phyloP scores from a whole-genome alignment of 1,140 invertebrate species.

The Drosophila biarmipes region DNA sequence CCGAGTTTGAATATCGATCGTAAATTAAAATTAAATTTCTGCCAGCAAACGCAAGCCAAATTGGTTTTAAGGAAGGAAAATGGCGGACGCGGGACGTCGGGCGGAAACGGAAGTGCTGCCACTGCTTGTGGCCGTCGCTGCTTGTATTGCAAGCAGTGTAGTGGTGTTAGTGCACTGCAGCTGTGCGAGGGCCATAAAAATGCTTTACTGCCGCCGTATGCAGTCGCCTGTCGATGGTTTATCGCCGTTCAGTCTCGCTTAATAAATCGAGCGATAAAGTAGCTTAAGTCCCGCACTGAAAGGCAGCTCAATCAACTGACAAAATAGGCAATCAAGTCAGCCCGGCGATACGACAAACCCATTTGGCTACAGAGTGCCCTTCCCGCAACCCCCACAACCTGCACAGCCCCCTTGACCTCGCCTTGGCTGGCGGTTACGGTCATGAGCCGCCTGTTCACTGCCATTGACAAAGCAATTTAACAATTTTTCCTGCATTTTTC shows the following conservation, averaged over 20 bases:
- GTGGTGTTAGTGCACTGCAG: neutral
- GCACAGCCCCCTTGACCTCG: slow-evolving; percentile 54
- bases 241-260: slow-evolving; percentile 43
- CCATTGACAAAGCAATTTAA: slow-evolving; percentile 61
- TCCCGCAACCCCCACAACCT: slow-evolving; percentile 4
- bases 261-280: slow-evolving; percentile 62
- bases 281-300: slow-evolving; percentile 27
- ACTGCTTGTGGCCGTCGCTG: slow-evolving; percentile 46
- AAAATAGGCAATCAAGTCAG: slow-evolving; percentile 52
- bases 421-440: slow-evolving; percentile 40
- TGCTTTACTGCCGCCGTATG: slow-evolving; percentile 47
- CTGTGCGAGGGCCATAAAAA: slow-evolving; percentile 44
- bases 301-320: slow-evolving; percentile 51
- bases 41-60: slow-evolving; percentile 6
- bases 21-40: slow-evolving; percentile 24
- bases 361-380: slow-evolving; percentile 53
- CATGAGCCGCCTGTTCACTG: slow-evolving; percentile 40
- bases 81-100: slow-evolving; percentile 2
- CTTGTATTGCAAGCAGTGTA: neutral
- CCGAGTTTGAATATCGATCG: slow-evolving; percentile 32
- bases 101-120: slow-evolving; percentile 58
- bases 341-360: slow-evolving; percentile 34
- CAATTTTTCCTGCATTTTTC: slow-evolving; percentile 52
- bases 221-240: slow-evolving; percentile 48
- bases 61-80: slow-evolving; percentile 6